phyloP scores from a whole-genome alignment of 2,888 invertebrate species.

The Tinea trinotella region DNA sequence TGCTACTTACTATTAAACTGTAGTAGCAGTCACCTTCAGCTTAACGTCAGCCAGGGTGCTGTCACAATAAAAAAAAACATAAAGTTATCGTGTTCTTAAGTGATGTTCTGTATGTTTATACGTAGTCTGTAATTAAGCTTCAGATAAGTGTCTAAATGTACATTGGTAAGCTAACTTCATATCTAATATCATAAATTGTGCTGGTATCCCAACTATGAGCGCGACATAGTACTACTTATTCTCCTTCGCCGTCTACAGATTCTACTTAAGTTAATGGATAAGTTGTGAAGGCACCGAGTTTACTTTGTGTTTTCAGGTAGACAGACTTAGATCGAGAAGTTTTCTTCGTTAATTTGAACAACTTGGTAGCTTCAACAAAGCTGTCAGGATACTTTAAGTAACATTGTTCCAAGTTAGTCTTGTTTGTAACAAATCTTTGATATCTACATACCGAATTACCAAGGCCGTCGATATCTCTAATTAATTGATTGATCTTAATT shows the following conservation, averaged over 20 bases:
- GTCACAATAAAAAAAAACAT: too few species aligned
- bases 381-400: slow-evolving; percentile 51
- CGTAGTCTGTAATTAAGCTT: background rate
- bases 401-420: slow-evolving; percentile 36
- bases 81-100: too few species aligned
- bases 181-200: slow-evolving; percentile 44
- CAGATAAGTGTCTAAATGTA: slow-evolving; percentile 5
- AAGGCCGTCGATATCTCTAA: background rate
- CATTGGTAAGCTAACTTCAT: slow-evolving; percentile 8
- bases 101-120: too few species aligned
- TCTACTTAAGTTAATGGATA: slow-evolving; percentile 72
- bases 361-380: slow-evolving; percentile 46
- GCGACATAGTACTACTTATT: slow-evolving; percentile 46
- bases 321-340: slow-evolving; percentile 67
- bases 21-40: too few species aligned
- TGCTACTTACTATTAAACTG: too few species aligned
- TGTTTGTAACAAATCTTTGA: slow-evolving; percentile 25
- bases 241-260: slow-evolving; percentile 64
- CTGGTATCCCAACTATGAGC: slow-evolving; percentile 52
- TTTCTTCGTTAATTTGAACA: slow-evolving; percentile 70
- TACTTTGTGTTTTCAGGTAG: slow-evolving; percentile 71
- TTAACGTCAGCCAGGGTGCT: too few species aligned
- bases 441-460: slow-evolving; percentile 12
- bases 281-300: slow-evolving; percentile 68
- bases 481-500: too few species aligned